Percentiles rank a stretch among this genome's conserved stretches.
Evolutionary conservation across 1,140 invertebrate species (phyloP).

Genomic region (Bombus haemorrhoidalis): DNA sequence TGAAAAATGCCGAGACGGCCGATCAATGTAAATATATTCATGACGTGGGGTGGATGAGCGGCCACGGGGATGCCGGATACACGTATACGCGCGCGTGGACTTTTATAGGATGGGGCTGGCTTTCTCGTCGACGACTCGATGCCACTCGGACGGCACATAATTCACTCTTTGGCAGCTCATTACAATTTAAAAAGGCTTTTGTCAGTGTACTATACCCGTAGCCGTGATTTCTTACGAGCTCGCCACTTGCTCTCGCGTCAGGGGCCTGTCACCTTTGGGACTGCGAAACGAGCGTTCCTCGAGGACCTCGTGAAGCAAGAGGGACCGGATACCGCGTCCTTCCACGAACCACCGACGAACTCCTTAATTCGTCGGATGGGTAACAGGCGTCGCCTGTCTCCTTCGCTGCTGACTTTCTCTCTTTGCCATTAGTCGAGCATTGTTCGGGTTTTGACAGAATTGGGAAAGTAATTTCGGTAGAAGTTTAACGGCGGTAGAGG

Average conservation of each 20-base stretch:
- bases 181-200: conserved; percentile 82
- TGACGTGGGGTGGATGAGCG: conserved; percentile 79
- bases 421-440: background rate
- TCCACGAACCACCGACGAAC: conserved; percentile 17
- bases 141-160: conserved; percentile 81
- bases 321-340: background rate
- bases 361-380: conserved; percentile 15
- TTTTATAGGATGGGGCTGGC: conserved; percentile 63
- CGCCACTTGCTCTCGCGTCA: conserved; percentile 36
- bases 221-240: conserved; percentile 66
- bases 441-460: background rate
- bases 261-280: conserved; percentile 37
- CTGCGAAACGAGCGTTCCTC: conserved; percentile 6
- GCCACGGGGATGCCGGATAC: conserved; percentile 68
- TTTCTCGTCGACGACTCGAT: conserved; percentile 66
- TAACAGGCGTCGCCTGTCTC: background rate
- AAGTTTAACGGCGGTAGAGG: background rate
- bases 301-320: background rate
- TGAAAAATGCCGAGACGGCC: conserved; percentile 82
- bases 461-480: background rate
- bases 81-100: conserved; percentile 53
- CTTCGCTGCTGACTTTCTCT: background rate
- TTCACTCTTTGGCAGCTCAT: conserved; percentile 83
- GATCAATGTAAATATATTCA: conserved; percentile 84
- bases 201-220: conserved; percentile 63